Evolutionary conservation across 2,113 vertebrate species (phyloP), one percentile per base, ranked within the genome.

Genomic region (Sander vitreus): DNA sequence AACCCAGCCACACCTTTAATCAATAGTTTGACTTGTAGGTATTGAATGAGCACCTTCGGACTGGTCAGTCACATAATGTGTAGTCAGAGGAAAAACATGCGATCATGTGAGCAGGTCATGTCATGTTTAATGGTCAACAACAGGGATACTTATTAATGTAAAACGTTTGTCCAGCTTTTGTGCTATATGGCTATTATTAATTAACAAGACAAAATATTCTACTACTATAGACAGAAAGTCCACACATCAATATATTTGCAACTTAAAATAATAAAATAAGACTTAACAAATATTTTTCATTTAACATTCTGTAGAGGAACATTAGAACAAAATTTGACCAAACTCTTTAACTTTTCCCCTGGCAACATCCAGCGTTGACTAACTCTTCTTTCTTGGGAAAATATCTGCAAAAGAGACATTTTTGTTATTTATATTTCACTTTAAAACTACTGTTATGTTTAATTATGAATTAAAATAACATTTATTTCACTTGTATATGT

Each of bases 301-400:
- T 53, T 21, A 59, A 54, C 43, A 76, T 54, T 19, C 30, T 54
- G 21, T 1, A 25, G 3, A 50, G 12, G 27, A 57, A 78, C 9
- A 76, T 51, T 43, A 33, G 5, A 81, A 73, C 4, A 82, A 64
- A 27, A 51, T 13, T 2, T 7, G 0, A 53, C 14, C 27, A 54
- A 76, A 57, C n/a, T 76, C 16, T 30, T 85, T 84, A 93, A 82
- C 74, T 27, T 0, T 78, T 75, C 23, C 55, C 30, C 58, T 70
- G 89, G 63, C 85, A 92, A 78, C 82, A 91, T 73, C 72, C 83
- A 59, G 76, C 68, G 48, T 58, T 71, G 36, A 82, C 62, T 21
- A 82, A 73, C 57, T 91, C 91, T 74, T 81, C 84, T 86, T 84
- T 93, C 75, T 84, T 91, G 10, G 89, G 76, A 62, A 92, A 85